These are phyloP conservation scores for Holothuria scabra DNA, from an alignment of 53 echinoderm and acorn worm genomes.

Conservation along the genomic window DNA sequence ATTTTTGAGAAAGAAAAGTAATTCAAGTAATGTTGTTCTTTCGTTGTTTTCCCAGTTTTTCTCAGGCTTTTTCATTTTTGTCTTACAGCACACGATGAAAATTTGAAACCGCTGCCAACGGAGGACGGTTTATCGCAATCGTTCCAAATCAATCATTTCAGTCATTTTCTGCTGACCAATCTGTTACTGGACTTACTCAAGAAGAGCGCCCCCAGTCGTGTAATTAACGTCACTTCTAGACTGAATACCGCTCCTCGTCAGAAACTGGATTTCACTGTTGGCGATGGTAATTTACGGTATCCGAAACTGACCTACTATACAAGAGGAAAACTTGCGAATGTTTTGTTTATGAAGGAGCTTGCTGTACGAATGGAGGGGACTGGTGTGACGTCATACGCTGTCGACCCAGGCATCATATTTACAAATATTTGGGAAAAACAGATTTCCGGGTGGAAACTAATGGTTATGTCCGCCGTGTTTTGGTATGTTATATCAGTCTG, in stretches of 20 bases:
- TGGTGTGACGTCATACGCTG: slow-evolving; percentile 59
- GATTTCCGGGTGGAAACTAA: slow-evolving; percentile 13
- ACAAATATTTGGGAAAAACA: slow-evolving; percentile 36
- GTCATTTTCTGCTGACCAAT: slow-evolving; percentile 88
- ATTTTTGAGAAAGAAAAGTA: too few species aligned
- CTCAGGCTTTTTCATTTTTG: too few species aligned
- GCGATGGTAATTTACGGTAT: slow-evolving; percentile 48
- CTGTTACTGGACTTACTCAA: slow-evolving; percentile 80
- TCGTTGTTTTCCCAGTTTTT: too few species aligned
- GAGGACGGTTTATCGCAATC: slow-evolving; percentile 72
- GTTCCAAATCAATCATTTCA: slow-evolving; percentile 83
- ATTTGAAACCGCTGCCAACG: slow-evolving; percentile 30
- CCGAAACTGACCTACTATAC: slow-evolving; percentile 54
- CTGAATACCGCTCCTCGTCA: slow-evolving; percentile 33
- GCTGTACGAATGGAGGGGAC: slow-evolving; percentile 69
- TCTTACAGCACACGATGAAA: slow-evolving; percentile 33
- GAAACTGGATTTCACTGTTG: slow-evolving; percentile 50
- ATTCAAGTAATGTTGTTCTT: background rate
- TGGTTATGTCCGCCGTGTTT: background rate
- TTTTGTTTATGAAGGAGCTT: slow-evolving; percentile 75
- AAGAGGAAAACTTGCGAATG: slow-evolving; percentile 84
- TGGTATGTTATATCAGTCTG: background rate
- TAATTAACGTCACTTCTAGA: slow-evolving; percentile 82
- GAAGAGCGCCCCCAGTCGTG: slow-evolving; percentile 82
- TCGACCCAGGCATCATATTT: slow-evolving; percentile 28